Evolutionary conservation across 2,113 vertebrate genomes (phyloP), one percentile per base, ranked within the genome.

Genomic region (Melospiza melodia): DNA sequence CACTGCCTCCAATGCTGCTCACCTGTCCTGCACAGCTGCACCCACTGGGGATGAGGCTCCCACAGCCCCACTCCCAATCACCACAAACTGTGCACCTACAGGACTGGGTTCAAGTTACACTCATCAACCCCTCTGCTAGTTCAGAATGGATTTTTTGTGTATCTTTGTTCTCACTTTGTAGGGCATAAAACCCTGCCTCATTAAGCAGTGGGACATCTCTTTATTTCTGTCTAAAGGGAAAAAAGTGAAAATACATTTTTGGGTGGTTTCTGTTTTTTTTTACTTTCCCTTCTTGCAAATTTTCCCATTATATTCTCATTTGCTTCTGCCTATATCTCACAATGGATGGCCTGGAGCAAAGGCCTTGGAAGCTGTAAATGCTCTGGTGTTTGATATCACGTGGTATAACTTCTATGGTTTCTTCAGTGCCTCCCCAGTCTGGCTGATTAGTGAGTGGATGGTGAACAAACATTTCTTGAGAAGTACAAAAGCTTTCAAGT

Each of bases 381-480:
- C 65, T 71, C 31, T 41, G 49, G n/a, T 49, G 12, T 41, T 41
- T 13, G 39, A 41, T 41, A 41, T 41, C 39, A 41, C 11, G 37
- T 39, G 37, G 37, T 39, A 39, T 39, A 39, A 37, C 37, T 37
- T 37, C 79, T 15, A 15, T 8, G 7, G 55, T 44, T 84, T 75
- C 82, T 77, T 85, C 41, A 90, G 57, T 86, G 48, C 28, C 57
- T 75, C 30, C 21, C 74, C 69, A 84, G 48, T 23, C 72, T 71
- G 2, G 1, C 17, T 9, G n/a, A 49, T 84, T 37, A 73, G 31
- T 11, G 19, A 75, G 14, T 0, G 0, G 24, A 87, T 2, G 1
- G 48, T 52, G 52, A 79, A 41, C 31, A 91, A 92, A 69, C 12
- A 9, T 35, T 74, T 81, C 89, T 19, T 55, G 61, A 92, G 59